Conservation (phyloP, 2,888 invertebrate species). For the Monochamus alternatus region DNA sequence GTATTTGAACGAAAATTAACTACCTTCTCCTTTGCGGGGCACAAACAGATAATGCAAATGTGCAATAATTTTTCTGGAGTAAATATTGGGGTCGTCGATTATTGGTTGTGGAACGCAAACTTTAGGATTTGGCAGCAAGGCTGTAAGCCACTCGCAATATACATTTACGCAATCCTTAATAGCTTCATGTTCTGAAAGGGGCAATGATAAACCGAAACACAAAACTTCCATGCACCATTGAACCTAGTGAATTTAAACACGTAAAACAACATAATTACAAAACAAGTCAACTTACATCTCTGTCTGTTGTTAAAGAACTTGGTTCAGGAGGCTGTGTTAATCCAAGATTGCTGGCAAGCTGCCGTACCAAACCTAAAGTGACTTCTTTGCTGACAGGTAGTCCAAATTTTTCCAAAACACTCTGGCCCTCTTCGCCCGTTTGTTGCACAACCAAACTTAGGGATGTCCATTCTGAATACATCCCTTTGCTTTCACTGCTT, state of each 20-base stretch:
- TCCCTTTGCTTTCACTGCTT: constrained; percentile 79
- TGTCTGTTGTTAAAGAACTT: constrained; percentile 87
- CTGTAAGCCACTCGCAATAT: constrained; percentile 97
- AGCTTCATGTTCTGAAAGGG: constrained; percentile 92
- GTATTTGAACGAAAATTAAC: background rate
- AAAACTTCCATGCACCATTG: constrained; percentile 91
- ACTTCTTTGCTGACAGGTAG: constrained; percentile 84
- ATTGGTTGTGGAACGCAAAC: constrained; percentile 93
- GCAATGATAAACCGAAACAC: constrained; percentile 92
- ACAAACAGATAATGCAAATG: constrained; percentile 97
- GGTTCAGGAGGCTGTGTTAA: constrained; percentile 88
- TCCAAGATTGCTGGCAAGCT: constrained; percentile 81
- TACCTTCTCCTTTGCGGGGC: constrained; percentile 94
- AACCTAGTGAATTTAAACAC: constrained; percentile 75
- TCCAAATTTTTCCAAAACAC: constrained; percentile 86
- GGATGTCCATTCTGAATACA: constrained; percentile 91
- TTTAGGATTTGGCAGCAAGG: constrained; percentile 87
- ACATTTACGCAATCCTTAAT: constrained; percentile 97
- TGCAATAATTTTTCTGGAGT: constrained; percentile 90
- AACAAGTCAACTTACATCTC: constrained; percentile 77
- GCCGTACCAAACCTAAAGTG: constrained; percentile 85
- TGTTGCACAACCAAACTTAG: constrained; percentile 79
- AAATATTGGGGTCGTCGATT: constrained; percentile 90
- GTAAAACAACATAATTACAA: background rate
- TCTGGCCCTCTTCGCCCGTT: constrained; percentile 77